Conservation (phyloP, 2,888 invertebrate genomes). For the Oligia latruncula region DNA sequence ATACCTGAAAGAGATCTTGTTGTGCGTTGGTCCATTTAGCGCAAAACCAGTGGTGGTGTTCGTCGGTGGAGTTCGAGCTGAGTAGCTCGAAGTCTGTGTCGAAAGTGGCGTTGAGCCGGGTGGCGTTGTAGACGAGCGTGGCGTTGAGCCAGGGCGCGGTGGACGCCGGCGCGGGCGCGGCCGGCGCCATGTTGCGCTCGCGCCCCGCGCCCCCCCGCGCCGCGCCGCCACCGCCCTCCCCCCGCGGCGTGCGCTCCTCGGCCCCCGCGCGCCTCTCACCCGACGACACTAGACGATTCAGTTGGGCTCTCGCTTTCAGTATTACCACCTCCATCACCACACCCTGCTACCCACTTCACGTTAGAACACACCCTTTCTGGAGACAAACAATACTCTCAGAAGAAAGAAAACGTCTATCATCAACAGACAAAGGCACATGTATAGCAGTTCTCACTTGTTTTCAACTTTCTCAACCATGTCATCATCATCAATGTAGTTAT, state of each 20-base stretch:
- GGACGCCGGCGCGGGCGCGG: constrained; percentile 86
- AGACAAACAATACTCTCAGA: constrained; percentile 39
- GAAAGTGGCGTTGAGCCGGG: constrained; percentile 88
- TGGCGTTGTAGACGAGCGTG: constrained; percentile 89
- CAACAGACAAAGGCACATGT: background rate
- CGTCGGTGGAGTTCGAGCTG: constrained; percentile 86
- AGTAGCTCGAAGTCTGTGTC: constrained; percentile 88
- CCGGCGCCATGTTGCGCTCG: constrained; percentile 84
- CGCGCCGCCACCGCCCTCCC: constrained; percentile 69
- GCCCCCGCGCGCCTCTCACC: constrained; percentile 77
- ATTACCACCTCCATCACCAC: constrained; percentile 91
- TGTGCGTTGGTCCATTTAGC: constrained; percentile 95
- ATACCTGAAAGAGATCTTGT: constrained; percentile 93
- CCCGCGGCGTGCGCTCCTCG: constrained; percentile 71
- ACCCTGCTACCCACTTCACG: constrained; percentile 77
- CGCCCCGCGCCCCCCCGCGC: constrained; percentile 77
- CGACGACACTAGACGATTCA: constrained; percentile 90
- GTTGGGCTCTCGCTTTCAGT: constrained; percentile 90
- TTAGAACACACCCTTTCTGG: constrained; percentile 75
- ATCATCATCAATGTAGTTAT: background rate
- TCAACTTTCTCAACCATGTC: background rate
- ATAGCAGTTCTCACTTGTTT: background rate
- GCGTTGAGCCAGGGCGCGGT: constrained; percentile 89
- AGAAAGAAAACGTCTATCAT: constrained; percentile 2
- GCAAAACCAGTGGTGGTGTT: constrained; percentile 90